Base-by-base conservation (phyloP, 92 coral and sea anemone species). In the Epizoanthus stellaris region DNA sequence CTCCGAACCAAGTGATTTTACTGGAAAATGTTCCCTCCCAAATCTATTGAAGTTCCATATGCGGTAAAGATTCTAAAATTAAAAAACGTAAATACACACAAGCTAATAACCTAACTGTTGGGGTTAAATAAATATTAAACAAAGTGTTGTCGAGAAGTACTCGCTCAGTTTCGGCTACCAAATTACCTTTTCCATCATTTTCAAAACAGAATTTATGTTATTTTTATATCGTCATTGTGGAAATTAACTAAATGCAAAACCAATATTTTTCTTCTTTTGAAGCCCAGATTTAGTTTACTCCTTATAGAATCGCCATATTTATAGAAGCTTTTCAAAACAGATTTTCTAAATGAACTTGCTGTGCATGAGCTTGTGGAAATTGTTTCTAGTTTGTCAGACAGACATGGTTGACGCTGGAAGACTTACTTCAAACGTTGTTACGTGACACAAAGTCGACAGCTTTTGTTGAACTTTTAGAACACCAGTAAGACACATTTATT, bases 21-120 rank as follows among this genome's bases (percentile, higher is more conserved):
- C 17, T 19, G 40, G 21, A 54, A 5, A 40, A 77, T 68, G n/a
- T 62, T 77, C 82, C 82, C 82, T 77, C 82, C 82, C 82, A 77
- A 60, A 11, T 77, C 40, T 49, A 61, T 42, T 77, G 82, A 14
- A n/a, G 65, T 61, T 77, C 43, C 59, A 17, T 60, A 60, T 60
- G 16, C 20, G 40, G 70, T 39, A 23, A 49, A 11, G 56, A 49
- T 49, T 49, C 56, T 49, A 7, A n/a, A 77, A 61, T 60, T 61
- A 61, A 42, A 77, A 39, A 19, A 39, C 7, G 4, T 14, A 56
- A 57, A n/a, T 68, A 34, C 47, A 43, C 16, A 38, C 73, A 38
- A 68, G 11, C 73, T 38, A 38, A 68, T 34, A 34, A 36, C 30
- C 17, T 68, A 68, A 34, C 66, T 56, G 71, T 42, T 42, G 72